Conservation (phyloP, 2,113 vertebrate species). For the Piaya cayana region DNA sequence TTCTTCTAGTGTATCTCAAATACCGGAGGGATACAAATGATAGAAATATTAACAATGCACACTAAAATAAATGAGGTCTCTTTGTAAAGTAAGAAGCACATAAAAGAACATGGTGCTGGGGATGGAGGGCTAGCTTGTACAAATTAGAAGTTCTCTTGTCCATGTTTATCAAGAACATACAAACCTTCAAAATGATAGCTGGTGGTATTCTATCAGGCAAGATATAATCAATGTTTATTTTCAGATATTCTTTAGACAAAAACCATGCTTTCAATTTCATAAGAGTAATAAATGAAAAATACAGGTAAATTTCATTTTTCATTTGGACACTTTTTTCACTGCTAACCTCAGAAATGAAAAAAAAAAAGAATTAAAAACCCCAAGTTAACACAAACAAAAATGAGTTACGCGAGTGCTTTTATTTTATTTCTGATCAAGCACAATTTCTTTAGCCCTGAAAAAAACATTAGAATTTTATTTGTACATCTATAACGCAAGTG, state of each 20-base stretch:
- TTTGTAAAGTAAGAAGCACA: background rate
- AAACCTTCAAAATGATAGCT: background rate
- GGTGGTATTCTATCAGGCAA: background rate
- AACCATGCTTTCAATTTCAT: background rate
- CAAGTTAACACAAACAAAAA: background rate
- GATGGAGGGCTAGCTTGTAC: background rate
- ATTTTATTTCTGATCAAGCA: background rate
- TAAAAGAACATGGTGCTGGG: background rate
- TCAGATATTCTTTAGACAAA: background rate
- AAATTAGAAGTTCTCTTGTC: background rate
- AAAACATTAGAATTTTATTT: background rate
- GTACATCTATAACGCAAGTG: accelerated
- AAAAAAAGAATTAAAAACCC: background rate
- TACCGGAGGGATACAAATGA: background rate
- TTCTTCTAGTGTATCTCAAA: background rate
- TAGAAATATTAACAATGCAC: background rate
- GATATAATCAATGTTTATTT: background rate
- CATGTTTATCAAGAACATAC: background rate
- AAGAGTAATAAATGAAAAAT: background rate
- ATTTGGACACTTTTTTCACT: background rate
- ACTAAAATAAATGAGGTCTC: background rate
- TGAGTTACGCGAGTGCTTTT: background rate
- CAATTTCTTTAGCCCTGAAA: background rate
- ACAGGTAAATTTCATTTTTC: background rate
- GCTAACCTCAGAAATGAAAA: background rate